Evolutionary conservation across 1,140 invertebrate species (phyloP).

Genomic region (Polypedilum pembai): DNA sequence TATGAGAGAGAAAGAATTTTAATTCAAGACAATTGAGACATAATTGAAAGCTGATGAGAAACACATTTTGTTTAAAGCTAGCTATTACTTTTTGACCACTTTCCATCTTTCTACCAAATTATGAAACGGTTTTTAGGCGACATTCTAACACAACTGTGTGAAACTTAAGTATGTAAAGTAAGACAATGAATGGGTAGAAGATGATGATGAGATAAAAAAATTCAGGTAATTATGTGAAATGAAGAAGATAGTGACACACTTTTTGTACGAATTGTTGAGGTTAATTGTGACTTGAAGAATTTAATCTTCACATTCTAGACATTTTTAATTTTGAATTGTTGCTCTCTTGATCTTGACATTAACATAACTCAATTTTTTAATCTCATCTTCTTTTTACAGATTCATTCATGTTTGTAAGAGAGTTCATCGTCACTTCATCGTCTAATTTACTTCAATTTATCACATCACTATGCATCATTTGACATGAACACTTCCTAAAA

Average conservation of each 20-base stretch:
- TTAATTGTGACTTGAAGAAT: too few relatives aligned
- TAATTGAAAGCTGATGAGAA: conserved; percentile 1
- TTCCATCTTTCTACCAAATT: too few relatives aligned
- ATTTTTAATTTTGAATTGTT: background rate
- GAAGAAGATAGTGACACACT: conserved; percentile 16
- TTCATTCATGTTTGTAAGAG: background rate
- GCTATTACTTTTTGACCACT: too few relatives aligned
- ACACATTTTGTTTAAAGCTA: background rate
- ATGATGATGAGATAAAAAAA: too few relatives aligned
- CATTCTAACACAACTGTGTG: too few relatives aligned
- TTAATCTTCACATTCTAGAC: conserved; percentile 1
- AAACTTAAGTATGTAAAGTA: too few relatives aligned
- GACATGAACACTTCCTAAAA: too few relatives aligned
- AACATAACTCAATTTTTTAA: background rate
- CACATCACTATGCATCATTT: background rate
- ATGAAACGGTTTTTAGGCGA: too few relatives aligned
- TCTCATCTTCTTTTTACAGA: too few relatives aligned
- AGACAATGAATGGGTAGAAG: too few relatives aligned
- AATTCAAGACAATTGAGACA: conserved; percentile 2
- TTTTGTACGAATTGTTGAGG: background rate
- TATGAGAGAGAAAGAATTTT: too few relatives aligned
- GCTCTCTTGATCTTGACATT: background rate
- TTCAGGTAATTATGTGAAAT: background rate
- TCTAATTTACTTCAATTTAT: background rate
- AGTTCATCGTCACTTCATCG: background rate